Evolutionary conservation across 2,888 invertebrate genomes (phyloP).

Genomic region (Creontiades dilutus): DNA sequence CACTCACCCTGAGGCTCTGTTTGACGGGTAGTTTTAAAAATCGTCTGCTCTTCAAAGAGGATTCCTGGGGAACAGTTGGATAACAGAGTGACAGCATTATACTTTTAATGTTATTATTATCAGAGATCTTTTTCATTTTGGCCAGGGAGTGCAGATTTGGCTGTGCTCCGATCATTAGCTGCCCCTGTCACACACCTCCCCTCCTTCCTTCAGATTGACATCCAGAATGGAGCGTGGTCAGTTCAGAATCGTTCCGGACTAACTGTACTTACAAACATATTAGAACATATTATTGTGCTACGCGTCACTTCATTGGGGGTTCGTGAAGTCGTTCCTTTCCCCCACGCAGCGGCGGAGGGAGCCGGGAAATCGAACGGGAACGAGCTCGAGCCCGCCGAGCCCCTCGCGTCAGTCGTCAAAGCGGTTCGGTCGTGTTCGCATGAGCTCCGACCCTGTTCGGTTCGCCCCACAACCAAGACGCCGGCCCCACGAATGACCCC

Average conservation of each 20-base stretch:
- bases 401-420: constrained; percentile 2
- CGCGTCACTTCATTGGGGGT: not conserved
- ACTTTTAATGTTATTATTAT: no score
- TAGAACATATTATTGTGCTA: not conserved
- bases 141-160: no score
- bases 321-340: not conserved
- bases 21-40: no score
- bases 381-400: not conserved
- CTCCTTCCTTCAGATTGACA: not conserved
- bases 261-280: not conserved
- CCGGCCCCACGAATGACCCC: not conserved
- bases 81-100: no score
- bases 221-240: not conserved
- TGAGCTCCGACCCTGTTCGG: not conserved
- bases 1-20: no score
- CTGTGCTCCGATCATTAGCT: no score
- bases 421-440: not conserved
- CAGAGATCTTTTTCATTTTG: no score
- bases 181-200: not conserved
- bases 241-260: not conserved
- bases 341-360: not conserved
- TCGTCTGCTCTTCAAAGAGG: no score
- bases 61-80: no score
- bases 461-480: not conserved
- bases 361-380: constrained; percentile 32